These are phyloP conservation scores for Melanocharis versteri DNA, from an alignment of 2,113 vertebrate genomes.

Conservation along the genomic window DNA sequence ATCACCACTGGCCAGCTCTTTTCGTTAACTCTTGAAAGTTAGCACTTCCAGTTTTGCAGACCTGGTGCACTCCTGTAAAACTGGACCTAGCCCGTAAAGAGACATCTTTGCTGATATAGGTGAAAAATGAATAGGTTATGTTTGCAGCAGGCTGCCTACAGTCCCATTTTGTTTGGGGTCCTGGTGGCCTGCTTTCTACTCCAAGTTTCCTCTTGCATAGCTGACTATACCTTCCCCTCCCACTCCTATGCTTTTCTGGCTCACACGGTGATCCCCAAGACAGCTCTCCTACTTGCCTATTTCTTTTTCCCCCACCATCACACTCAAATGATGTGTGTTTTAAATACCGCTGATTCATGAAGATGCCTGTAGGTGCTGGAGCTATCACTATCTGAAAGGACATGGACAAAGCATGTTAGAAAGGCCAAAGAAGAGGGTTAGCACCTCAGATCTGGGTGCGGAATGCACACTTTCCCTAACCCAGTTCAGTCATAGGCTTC, in stretches of 20 bases:
- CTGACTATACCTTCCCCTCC: neutral
- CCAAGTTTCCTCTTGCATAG: neutral
- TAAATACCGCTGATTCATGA: neutral
- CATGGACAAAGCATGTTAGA: neutral
- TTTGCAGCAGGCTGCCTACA: neutral
- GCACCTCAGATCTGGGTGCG: neutral
- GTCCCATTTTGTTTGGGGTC: neutral
- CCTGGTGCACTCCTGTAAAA: neutral
- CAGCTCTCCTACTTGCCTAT: neutral
- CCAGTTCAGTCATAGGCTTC: neutral
- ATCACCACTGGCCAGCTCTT: too few relatives aligned
- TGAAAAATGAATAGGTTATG: neutral
- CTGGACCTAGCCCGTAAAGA: neutral
- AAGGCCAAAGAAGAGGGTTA: neutral
- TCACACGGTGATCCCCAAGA: neutral
- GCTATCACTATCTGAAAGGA: neutral
- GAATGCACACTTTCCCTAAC: neutral
- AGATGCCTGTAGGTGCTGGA: neutral
- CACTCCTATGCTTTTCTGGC: neutral
- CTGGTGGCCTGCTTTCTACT: neutral
- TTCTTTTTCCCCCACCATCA: accelerated
- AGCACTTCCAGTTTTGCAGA: neutral
- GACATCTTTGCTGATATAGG: neutral
- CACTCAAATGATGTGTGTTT: neutral
- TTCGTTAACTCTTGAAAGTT: neutral